Evolutionary conservation across 2,888 invertebrate genomes (phyloP).

Genomic region (Drosophila mayaguana): DNA sequence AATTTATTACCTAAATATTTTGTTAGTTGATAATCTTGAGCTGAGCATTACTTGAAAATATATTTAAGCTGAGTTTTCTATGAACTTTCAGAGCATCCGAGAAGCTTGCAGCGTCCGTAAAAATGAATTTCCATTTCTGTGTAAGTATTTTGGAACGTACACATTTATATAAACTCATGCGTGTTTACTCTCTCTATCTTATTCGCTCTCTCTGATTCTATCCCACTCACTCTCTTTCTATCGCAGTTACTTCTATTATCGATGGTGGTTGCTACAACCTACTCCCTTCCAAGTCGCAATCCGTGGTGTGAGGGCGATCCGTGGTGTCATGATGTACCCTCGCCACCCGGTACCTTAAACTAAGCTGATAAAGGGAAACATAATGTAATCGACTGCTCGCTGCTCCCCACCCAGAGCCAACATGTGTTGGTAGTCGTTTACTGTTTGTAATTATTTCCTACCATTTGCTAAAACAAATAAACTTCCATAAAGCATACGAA

Average conservation of each 20-base stretch:
- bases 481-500: slow-evolving; percentile 62
- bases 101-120: neutral
- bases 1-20: neutral
- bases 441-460: slow-evolving; percentile 53
- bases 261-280: too few relatives aligned
- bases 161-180: neutral
- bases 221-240: neutral
- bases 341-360: too few relatives aligned
- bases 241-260: slow-evolving; percentile 50
- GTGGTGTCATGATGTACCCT: too few relatives aligned
- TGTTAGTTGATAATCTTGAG: slow-evolving; percentile 6
- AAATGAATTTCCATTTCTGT: slow-evolving; percentile 45
- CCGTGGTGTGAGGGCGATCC: too few relatives aligned
- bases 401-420: neutral
- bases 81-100: neutral
- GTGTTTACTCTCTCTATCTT: neutral
- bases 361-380: neutral
- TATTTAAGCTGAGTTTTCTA: neutral
- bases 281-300: too few relatives aligned
- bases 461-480: slow-evolving; percentile 64
- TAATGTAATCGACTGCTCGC: slow-evolving; percentile 11
- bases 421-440: slow-evolving; percentile 21
- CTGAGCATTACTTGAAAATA: slow-evolving; percentile 18
- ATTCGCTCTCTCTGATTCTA: neutral
- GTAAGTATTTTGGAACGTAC: slow-evolving; percentile 36